Percentiles rank a stretch among this genome's conserved stretches.
Evolutionary conservation across 2,113 vertebrate species (phyloP).

Genomic region (Serranochromis macrocephalus): DNA sequence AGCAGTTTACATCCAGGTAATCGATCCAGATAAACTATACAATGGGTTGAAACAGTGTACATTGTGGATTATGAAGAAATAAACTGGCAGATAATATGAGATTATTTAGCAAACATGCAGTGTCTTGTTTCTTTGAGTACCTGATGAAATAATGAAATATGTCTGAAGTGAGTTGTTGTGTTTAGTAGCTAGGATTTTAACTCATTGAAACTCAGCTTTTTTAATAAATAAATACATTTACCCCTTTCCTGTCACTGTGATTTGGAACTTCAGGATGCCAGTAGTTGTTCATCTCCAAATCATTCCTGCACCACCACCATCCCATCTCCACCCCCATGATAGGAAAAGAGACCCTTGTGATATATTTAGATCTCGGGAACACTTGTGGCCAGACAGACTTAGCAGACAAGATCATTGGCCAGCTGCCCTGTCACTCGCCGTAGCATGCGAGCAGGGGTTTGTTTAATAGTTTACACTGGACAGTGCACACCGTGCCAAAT

Average conservation of each 20-base stretch:
- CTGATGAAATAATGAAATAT: neutral
- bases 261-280: conserved; percentile 33
- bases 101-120: neutral
- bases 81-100: conserved; percentile 29
- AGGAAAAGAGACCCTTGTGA: conserved; percentile 58
- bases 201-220: neutral
- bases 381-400: conserved; percentile 48
- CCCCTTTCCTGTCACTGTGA: neutral
- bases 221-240: neutral
- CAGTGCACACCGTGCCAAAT: conserved; percentile 57
- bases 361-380: conserved; percentile 61
- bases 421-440: conserved; percentile 52
- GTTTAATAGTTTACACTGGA: conserved; percentile 61
- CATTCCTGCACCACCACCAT: conserved; percentile 21
- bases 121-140: neutral
- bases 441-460: conserved; percentile 14
- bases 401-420: conserved; percentile 49
- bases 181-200: neutral
- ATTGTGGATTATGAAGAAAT: conserved; percentile 36
- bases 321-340: conserved; percentile 32
- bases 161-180: neutral
- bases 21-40: conserved; percentile 4
- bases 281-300: conserved; percentile 50
- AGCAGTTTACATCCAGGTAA: conserved; percentile 2
- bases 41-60: conserved; percentile 11